Evolutionary conservation across 2,113 vertebrate species (phyloP).

Genomic region (Chroicocephalus ridibundus): DNA sequence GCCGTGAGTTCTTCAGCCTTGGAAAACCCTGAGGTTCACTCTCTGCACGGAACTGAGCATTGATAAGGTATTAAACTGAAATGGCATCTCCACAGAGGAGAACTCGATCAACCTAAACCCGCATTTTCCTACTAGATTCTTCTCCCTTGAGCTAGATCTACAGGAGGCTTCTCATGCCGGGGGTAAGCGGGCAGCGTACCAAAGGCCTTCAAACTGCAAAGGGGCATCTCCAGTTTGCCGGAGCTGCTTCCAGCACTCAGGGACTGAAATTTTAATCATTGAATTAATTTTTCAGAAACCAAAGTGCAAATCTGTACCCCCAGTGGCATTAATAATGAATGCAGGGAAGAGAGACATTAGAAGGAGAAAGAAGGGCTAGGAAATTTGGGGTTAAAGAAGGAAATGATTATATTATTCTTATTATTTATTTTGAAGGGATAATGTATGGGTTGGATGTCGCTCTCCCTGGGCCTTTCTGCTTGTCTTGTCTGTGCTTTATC

Average conservation of each 20-base stretch:
- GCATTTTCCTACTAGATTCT: background rate
- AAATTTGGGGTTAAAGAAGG: conserved; percentile 18
- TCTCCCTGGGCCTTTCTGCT: background rate
- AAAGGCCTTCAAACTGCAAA: conserved; percentile 18
- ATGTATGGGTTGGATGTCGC: background rate
- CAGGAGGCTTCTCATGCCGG: background rate
- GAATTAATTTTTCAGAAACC: conserved; percentile 72
- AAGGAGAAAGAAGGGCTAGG: conserved; percentile 4
- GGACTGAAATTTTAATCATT: conserved; percentile 75
- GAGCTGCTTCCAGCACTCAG: conserved; percentile 46
- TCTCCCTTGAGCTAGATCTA: background rate
- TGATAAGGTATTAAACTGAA: background rate
- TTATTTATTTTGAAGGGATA: background rate
- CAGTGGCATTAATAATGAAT: conserved; percentile 61
- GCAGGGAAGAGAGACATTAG: conserved; percentile 43
- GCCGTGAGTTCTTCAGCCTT: background rate
- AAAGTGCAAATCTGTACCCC: conserved; percentile 64
- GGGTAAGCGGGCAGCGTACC: background rate
- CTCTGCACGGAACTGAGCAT: background rate
- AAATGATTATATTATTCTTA: background rate
- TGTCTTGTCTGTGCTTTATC: background rate
- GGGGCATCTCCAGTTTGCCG: conserved; percentile 39
- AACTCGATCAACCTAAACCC: background rate
- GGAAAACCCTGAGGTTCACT: background rate
- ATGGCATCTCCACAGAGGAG: background rate